Conservation (phyloP, 1,140 invertebrate species). For the Drosophila kanapiae region DNA sequence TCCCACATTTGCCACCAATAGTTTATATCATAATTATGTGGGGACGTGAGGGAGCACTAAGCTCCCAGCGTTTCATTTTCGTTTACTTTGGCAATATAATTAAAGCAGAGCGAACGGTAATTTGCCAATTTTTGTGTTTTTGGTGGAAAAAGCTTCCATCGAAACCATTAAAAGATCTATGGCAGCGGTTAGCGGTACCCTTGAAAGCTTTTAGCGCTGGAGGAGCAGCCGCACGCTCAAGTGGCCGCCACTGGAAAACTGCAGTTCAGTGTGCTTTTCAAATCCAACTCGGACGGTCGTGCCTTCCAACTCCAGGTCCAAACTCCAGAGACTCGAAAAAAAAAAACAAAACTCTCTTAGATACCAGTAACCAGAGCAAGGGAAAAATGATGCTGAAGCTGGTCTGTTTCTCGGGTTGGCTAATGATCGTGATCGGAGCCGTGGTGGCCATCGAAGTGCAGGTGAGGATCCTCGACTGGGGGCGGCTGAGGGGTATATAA, state of each 20-base stretch:
- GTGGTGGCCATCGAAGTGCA: slow-evolving; percentile 73
- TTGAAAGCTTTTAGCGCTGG: slow-evolving; percentile 65
- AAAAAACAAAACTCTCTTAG: slow-evolving; percentile 3
- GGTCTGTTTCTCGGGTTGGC: slow-evolving; percentile 23
- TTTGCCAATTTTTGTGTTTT: slow-evolving; percentile 30
- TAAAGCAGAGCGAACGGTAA: slow-evolving; percentile 44
- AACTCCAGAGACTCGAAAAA: neutral
- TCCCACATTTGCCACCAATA: slow-evolving; percentile 30
- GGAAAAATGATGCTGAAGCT: slow-evolving; percentile 35
- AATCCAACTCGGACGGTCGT: slow-evolving; percentile 64
- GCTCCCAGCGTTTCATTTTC: slow-evolving; percentile 52
- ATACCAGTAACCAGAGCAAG: slow-evolving; percentile 11
- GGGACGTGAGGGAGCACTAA: slow-evolving; percentile 3
- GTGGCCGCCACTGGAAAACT: slow-evolving; percentile 64
- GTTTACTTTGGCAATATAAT: slow-evolving; percentile 55
- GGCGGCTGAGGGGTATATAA: slow-evolving; percentile 19
- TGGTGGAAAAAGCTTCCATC: slow-evolving; percentile 58
- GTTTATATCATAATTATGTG: slow-evolving; percentile 46
- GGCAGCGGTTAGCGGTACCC: slow-evolving; percentile 48
- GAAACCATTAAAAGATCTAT: slow-evolving; percentile 36
- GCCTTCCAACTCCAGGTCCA: slow-evolving; percentile 19
- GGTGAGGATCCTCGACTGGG: slow-evolving; percentile 44
- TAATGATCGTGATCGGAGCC: slow-evolving; percentile 45
- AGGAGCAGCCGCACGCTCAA: slow-evolving; percentile 37
- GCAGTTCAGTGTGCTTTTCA: slow-evolving; percentile 75